phyloP scores from a whole-genome alignment of 2,797 vertebrate species.

The Heliangelus exortis region DNA sequence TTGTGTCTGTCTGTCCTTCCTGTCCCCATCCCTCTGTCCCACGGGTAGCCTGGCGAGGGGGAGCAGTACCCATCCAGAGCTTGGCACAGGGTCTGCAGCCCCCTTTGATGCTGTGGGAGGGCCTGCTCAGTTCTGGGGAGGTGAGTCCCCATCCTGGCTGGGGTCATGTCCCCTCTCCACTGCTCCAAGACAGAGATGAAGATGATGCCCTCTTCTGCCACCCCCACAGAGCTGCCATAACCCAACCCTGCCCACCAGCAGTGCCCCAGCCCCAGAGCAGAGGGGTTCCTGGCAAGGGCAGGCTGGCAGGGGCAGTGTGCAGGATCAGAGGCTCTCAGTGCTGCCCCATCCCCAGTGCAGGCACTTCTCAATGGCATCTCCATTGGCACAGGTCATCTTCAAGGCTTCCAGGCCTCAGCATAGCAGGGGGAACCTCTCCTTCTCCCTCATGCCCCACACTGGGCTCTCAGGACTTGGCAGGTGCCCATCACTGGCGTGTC shows the following conservation, averaged over 20 bases:
- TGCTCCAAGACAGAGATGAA: background rate
- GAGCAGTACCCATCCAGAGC: background rate
- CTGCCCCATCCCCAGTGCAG: background rate
- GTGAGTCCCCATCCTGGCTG: background rate
- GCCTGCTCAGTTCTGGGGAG: background rate
- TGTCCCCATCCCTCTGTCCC: background rate
- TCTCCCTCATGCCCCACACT: fast-evolving
- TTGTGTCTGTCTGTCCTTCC: background rate
- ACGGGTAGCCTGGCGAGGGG: fast-evolving
- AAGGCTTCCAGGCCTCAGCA: fast-evolving
- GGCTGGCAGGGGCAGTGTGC: background rate
- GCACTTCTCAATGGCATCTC: background rate
- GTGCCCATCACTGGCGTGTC: background rate
- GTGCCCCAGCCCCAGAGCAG: background rate
- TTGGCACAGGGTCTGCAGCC: background rate
- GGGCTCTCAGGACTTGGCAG: background rate
- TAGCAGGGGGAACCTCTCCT: background rate
- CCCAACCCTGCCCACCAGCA: background rate
- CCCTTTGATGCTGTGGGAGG: background rate
- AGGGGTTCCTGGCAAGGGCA: background rate
- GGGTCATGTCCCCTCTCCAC: background rate
- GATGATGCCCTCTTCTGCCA: background rate
- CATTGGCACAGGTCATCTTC: background rate
- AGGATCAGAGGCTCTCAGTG: background rate
- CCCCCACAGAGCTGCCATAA: fast-evolving